A percentile compares a stretch with the other conserved stretches of the same genome.
phyloP scores from a whole-genome alignment of 2,797 vertebrate genomes.

The Yasuhikotakia modesta region DNA sequence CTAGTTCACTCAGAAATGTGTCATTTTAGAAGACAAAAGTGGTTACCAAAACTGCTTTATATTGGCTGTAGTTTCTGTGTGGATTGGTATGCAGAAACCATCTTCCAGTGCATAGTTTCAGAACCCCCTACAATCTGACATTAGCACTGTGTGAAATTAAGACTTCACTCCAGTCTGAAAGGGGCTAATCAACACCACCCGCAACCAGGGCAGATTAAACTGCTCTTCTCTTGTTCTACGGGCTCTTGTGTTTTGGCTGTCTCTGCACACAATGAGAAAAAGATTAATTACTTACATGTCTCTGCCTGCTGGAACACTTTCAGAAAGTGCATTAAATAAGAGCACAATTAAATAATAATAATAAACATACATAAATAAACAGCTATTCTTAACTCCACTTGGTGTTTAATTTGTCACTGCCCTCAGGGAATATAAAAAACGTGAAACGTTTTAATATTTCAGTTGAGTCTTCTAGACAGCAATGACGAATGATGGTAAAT shows the following conservation, averaged over 20 bases:
- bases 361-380: neutral
- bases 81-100: slow-evolving; percentile 45
- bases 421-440: neutral
- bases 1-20: neutral
- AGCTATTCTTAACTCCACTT: neutral
- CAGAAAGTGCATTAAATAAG: neutral
- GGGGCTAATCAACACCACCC: slow-evolving; percentile 36
- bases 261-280: slow-evolving; percentile 14
- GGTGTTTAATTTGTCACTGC: neutral
- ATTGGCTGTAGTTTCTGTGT: neutral
- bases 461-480: neutral
- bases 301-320: slow-evolving; percentile 16
- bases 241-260: slow-evolving; percentile 24
- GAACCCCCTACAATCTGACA: slow-evolving; percentile 44
- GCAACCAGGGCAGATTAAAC: slow-evolving; percentile 12
- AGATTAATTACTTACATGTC: slow-evolving; percentile 35
- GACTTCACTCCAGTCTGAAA: slow-evolving; percentile 38
- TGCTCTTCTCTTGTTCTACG: neutral
- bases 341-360: slow-evolving; percentile 9
- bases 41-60: neutral
- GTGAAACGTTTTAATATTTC: neutral
- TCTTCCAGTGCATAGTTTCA: slow-evolving; percentile 51
- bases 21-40: neutral
- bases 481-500: neutral
- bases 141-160: slow-evolving; percentile 54